A percentile compares a stretch with the other conserved stretches of the same genome.
Evolutionary conservation across 2,113 vertebrate species (phyloP).

Genomic region (Thymallus thymallus): DNA sequence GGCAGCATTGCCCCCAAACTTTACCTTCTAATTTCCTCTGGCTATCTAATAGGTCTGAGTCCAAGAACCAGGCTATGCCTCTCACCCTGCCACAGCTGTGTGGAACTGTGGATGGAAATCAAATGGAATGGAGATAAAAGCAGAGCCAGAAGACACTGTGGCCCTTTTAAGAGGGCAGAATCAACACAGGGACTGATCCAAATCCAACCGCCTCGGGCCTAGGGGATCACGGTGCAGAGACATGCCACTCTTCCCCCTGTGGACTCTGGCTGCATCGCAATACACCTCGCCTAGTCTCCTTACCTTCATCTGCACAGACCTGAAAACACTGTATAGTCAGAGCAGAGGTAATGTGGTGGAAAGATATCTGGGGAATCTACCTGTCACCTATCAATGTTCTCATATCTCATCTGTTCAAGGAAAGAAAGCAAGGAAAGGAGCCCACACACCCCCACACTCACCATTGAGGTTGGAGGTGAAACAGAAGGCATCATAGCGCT

Average conservation of each 20-base stretch:
- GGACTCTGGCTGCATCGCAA: constrained; percentile 15
- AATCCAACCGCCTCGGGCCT: constrained; percentile 52
- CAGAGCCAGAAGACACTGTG: constrained; percentile 40
- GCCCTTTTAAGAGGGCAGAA: constrained; percentile 37
- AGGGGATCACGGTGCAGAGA: constrained; percentile 47
- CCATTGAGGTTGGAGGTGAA: constrained; percentile 93
- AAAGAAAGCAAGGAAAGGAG: not conserved
- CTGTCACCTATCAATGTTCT: not conserved
- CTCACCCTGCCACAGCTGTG: no score
- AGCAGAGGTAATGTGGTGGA: not conserved
- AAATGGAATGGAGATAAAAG: constrained; percentile 59
- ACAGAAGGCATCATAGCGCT: constrained; percentile 92
- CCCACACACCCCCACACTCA: constrained; percentile 53
- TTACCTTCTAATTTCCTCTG: no score
- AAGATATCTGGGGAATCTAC: not conserved
- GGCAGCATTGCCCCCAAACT: not conserved
- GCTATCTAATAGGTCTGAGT: no score
- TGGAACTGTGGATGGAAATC: constrained; percentile 27
- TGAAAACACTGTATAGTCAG: constrained; percentile 1
- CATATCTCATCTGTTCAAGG: constrained; percentile 16
- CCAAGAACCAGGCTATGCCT: no score
- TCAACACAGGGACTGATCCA: constrained; percentile 43
- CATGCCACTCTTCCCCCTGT: constrained; percentile 17
- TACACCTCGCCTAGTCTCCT: not conserved
- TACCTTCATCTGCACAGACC: constrained; percentile 2